A percentile compares a stretch with the other conserved stretches of the same genome.
These are phyloP conservation scores for Teleogryllus occipitalis DNA, from an alignment of 1,140 invertebrate genomes.

Conservation along the genomic window DNA sequence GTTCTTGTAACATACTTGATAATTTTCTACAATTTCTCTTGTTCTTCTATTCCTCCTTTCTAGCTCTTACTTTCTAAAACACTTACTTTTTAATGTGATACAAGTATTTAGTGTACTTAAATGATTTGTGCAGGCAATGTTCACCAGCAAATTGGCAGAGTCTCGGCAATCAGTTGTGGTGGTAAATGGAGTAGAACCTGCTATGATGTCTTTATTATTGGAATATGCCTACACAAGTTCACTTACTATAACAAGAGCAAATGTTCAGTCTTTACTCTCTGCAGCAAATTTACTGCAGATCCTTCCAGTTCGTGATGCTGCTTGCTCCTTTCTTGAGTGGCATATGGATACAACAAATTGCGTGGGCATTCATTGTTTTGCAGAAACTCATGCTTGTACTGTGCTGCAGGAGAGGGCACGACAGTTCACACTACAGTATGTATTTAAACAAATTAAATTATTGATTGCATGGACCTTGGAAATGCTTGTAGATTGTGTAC, in stretches of 20 bases:
- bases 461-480: too few relatives aligned
- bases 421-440: slow-evolving; percentile 27
- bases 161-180: slow-evolving; percentile 39
- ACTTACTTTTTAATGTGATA: neutral
- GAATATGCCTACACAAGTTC: slow-evolving; percentile 49
- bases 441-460: neutral
- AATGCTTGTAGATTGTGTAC: too few relatives aligned
- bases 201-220: slow-evolving; percentile 41
- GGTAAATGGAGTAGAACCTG: slow-evolving; percentile 44
- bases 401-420: slow-evolving; percentile 40
- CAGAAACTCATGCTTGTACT: slow-evolving; percentile 44
- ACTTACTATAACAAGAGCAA: slow-evolving; percentile 42
- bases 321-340: slow-evolving; percentile 43
- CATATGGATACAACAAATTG: slow-evolving; percentile 49
- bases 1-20: too few relatives aligned
- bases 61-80: neutral
- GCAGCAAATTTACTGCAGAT: slow-evolving; percentile 50
- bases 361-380: slow-evolving; percentile 49
- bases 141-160: slow-evolving; percentile 39
- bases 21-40: too few relatives aligned
- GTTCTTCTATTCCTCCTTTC: too few relatives aligned
- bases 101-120: neutral
- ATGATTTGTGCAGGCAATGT: slow-evolving; percentile 39
- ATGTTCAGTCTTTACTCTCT: slow-evolving; percentile 47
- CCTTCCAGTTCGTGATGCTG: slow-evolving; percentile 42